Base-by-base conservation (phyloP, 2,113 vertebrate genomes). In the Equus quagga region DNA sequence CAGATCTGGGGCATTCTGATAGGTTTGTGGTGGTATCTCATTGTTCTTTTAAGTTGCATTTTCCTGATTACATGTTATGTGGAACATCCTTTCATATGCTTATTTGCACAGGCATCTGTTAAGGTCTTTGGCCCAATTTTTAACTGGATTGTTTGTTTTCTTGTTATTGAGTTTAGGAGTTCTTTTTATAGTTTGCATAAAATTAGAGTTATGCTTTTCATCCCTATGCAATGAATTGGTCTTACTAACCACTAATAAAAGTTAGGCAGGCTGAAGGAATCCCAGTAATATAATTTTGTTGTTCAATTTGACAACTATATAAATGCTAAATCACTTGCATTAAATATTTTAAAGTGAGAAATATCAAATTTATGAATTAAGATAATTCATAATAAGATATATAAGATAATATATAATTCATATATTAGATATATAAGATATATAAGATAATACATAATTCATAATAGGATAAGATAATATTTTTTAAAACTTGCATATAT, bases 301-400 rank as follows among this genome's bases (percentile, higher is more conserved):
- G 78, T 73, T 14, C 33, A 93, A n/a, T 58, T 54, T 76, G 21
- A 80, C 44, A 88, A 10, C 19, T 91, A 26, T 41, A 62, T 10
- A 91, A 91, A 82, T 91, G 5, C 10, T 51, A 54, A 72, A 76
- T 64, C 4, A 67, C 46, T 73, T 93, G 15, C 49, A 87, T 75
- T 94, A 78, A 83, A 56, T 88, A 90, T 87, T 90, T 78, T 88
- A 75, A 95, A n/a, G n/a, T 69, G 19, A 86, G 5, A 97, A 86
- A 41, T 94, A 89, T 73, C 8, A 89, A 86, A 92, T 14, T 67
- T 2, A 69, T 67, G 11, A 70, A 76, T 75, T 33, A 97, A 85
- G 19, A 41, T 41, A 41, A 41, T 41, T 41, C 36, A 41, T 41
- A 41, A 41, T 41, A 41, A 41, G 36, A 41, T 41, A 41, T 41